Base-by-base conservation (phyloP, 53 echinoderm and acorn worm species). In the Zoroaster sp. region DNA sequence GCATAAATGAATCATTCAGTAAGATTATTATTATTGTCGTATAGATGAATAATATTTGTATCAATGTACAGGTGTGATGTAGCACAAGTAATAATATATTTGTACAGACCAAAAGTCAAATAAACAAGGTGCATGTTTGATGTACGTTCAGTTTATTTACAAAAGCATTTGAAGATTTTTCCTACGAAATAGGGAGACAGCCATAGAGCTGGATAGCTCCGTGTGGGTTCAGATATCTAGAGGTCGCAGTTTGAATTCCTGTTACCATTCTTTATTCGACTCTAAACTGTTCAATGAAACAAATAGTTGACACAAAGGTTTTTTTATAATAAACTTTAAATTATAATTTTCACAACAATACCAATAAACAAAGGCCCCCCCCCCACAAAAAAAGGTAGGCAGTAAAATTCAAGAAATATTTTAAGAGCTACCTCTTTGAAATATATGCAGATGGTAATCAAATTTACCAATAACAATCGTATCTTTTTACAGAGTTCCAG, bases 51-150 rank as follows among this genome's bases (percentile, higher is more conserved):
- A 44, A 31, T 35, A 42, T 34, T 69, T 85, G 36, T 67, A 43
- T 82, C 41, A 41, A 42, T 82, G 82, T 82, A 67, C 82, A 66
- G 66, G 68, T 46, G 32, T 40, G 13, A 31, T 23, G 12, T 34
- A 68, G 46, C 85, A 69, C 69, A 59, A 42, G 25, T 59, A 85
- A 54, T 69, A 85, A 71, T 85, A 85, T 85, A 71, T 85, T 70
- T 85, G 71, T 69, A 85, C 70, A 43, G 71, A n/a, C 71, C 35
- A 59, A 5, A 43, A 82, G 23, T 13, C 10, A 40, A 80, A 80
- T 82, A 82, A 82, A 82, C 34, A 14, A 8, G 41, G 85, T 85
- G 85, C 71, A 85, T 79, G 74, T 28, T 74, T 74, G 74, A 74
- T 74, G 74, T 23, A 74, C 74, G 11, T 34, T 30, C 32, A 18